These are phyloP conservation scores for Podarcis lilfordi DNA, from an alignment of 2,797 vertebrate genomes.

Conservation along the genomic window DNA sequence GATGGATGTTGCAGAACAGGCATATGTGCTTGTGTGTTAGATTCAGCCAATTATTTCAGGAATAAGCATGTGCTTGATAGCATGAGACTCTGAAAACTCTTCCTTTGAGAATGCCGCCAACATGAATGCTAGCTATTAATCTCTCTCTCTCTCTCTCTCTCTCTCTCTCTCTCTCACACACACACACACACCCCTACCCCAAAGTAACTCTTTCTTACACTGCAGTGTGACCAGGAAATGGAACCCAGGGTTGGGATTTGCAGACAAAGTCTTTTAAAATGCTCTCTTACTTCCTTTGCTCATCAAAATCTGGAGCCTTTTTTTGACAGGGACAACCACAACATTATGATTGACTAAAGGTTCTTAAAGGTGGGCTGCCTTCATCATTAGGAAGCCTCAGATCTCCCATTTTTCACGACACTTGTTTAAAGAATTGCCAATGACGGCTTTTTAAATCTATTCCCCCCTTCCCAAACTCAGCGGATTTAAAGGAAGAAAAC, in stretches of 20 bases:
- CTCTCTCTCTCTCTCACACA: too few species aligned
- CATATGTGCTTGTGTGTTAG: fast-evolving
- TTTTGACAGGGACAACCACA: background rate
- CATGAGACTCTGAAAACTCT: background rate
- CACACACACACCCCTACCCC: too few species aligned
- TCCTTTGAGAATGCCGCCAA: background rate
- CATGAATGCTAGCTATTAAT: background rate
- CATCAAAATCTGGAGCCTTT: background rate
- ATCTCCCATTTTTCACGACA: fast-evolving
- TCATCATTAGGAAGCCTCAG: background rate
- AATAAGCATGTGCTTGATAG: background rate
- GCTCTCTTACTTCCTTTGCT: background rate
- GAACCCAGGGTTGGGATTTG: background rate
- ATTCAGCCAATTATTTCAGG: background rate
- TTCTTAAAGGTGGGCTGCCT: background rate
- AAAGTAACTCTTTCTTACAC: background rate
- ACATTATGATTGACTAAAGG: background rate
- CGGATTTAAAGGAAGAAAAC: constrained; percentile 42
- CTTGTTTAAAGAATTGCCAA: background rate
- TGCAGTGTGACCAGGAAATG: background rate
- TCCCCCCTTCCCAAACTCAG: background rate
- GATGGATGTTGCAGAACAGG: fast-evolving
- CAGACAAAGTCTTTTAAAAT: background rate
- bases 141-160: too few species aligned
- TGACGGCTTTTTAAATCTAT: background rate